Evolutionary conservation across 1,140 invertebrate species (phyloP), one percentile per base, ranked within the genome.

Genomic region (Berghia stephanieae): DNA sequence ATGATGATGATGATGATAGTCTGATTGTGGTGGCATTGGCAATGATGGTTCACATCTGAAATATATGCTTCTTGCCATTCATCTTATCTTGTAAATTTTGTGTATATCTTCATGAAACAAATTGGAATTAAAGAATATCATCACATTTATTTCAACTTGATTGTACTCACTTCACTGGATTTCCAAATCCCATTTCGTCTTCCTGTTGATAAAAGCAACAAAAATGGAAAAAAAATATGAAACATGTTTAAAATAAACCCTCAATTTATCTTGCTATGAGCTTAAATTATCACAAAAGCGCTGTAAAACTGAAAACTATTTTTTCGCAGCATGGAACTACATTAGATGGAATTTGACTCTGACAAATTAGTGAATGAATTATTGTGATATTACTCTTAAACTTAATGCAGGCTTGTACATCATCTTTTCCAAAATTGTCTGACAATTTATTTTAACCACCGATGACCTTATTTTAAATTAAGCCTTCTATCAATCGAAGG

Each of bases 181-280:
- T 93, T 21, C 98, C 98, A 92, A 99, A 99, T 0, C 95, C 96
- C 97, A 99, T 99, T 76, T 96, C 91, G 90, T 99, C 96, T 91
- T 99, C 97, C 90, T 91, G 80, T 34, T 86, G 86, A 67, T 71
- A 75, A 72, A 70, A 70, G n/a, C n/a, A n/a, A n/a, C n/a, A n/a
- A n/a, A n/a, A n/a, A n/a, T n/a, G n/a, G n/a, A 75, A 34, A 49
- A 77, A 72, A 67, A 36, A 78, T 36, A 43, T 66, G 43, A 3
- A 66, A 46, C 34, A 3, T 8, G 44, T 34, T 24, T 42, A 0
- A 27, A 16, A 49, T 40, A 34, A 6, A 36, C n/a, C 42, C 67
- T n/a, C 27, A 57, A 70, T 5, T 13, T n/a, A 49, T n/a, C 13
- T 49, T 49, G 46, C 46, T n/a, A 49, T 13, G 10, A 49, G 34